A percentile compares a stretch with the other conserved stretches of the same genome.
Evolutionary conservation across 2,888 invertebrate species (phyloP).

Genomic region (Epistrophella euchroma): DNA sequence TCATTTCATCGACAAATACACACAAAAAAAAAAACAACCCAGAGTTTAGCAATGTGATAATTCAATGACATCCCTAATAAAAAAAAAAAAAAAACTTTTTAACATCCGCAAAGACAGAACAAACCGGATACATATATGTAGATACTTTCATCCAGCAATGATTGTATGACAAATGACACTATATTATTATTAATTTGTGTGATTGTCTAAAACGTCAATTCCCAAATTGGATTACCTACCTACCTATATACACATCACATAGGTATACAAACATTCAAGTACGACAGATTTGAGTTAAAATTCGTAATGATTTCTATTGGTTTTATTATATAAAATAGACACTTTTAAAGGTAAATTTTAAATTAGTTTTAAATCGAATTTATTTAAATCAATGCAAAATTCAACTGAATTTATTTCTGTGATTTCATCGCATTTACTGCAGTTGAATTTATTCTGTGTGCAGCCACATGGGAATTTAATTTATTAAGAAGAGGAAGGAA

Average conservation of each 20-base stretch:
- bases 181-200: neutral
- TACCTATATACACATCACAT: too few species aligned
- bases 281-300: neutral
- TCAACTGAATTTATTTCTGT: conserved; percentile 7
- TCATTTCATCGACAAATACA: neutral
- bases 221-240: neutral
- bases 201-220: neutral
- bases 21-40: neutral
- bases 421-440: conserved; percentile 7
- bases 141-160: neutral
- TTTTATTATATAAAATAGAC: neutral
- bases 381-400: neutral
- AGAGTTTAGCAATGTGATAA: neutral
- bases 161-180: neutral
- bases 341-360: conserved; percentile 1
- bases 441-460: neutral
- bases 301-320: neutral
- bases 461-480: conserved; percentile 4
- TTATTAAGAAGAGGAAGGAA: neutral
- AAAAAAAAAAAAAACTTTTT: neutral
- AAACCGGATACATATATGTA: neutral
- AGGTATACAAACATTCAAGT: neutral
- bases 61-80: neutral
- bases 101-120: neutral
- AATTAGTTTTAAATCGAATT: conserved; percentile 4